Base-by-base conservation (phyloP, 2,797 vertebrate genomes). In the Enteromius viviparus region DNA sequence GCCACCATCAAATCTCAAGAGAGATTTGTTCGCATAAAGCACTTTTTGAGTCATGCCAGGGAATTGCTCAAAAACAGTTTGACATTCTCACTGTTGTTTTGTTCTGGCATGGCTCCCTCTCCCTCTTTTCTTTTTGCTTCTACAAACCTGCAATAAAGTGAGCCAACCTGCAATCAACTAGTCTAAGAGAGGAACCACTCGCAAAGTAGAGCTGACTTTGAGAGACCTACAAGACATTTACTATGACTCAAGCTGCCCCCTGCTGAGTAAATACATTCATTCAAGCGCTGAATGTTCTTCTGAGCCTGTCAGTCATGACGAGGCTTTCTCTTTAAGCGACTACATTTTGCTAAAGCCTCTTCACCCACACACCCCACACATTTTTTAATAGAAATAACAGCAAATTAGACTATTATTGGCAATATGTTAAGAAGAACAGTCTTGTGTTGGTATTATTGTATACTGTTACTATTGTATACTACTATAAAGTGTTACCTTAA, bases 61-160 rank as follows among this genome's bases (percentile, higher is more conserved):
- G 60, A 76, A 80, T 79, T 75, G 40, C 70, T 80, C 60, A 75
- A 84, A 74, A 84, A 80, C 60, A 69, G 58, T 66, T 75, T 84
- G 77, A 84, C 83, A 79, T 84, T 84, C 83, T 84, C 77, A 23
- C 42, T 80, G 69, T 45, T 79, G 60, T 66, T 84, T 84, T 80
- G 32, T 80, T 84, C 77, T 80, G 47, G 32, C 34, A 42, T 47
- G 23, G 69, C 29, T 80, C 40, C 53, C 45, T 80, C 70, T 49
- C 53, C 14, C 69, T 55, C 40, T 58, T 84, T 34, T 80, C 10
- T 29, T 40, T 84, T 11, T 53, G 69, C 69, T 79, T 72, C 49
- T 60, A 68, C 78, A 76, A 80, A 80, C 51, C 60, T 74, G 77
- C 65, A 83, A 71, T 83, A 83, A 77, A 78, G 65, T 40, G 65